Evolutionary conservation across 2,888 invertebrate species (phyloP).

Genomic region (Pelosia muscerda): DNA sequence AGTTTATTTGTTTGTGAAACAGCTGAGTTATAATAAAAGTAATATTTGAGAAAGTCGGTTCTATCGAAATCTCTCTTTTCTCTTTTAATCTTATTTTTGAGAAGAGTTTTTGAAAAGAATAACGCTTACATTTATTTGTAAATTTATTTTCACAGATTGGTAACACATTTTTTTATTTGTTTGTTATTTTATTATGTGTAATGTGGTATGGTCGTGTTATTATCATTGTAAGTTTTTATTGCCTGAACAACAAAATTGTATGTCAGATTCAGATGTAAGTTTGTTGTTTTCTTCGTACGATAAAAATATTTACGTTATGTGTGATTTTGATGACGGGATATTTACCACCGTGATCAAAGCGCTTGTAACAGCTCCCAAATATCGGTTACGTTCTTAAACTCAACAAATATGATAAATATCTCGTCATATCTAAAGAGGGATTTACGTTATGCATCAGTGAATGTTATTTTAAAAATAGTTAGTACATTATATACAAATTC

Average conservation of each 20-base stretch:
- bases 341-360: too few species aligned
- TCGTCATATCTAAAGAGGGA: too few species aligned
- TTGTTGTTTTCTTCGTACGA: background rate
- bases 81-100: background rate
- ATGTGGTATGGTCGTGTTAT: background rate
- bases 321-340: too few species aligned
- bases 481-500: too few species aligned
- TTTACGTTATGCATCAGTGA: background rate
- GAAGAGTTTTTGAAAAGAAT: background rate
- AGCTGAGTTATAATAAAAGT: constrained; percentile 28
- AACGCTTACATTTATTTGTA: background rate
- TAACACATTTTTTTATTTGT: background rate
- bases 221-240: background rate
- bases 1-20: constrained; percentile 37
- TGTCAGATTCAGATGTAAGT: background rate
- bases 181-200: background rate
- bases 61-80: background rate
- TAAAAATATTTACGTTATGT: background rate
- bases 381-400: too few species aligned
- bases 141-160: background rate
- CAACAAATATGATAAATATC: too few species aligned
- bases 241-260: background rate
- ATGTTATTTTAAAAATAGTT: background rate
- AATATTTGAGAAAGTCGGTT: constrained; percentile 20
- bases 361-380: too few species aligned